A percentile compares a stretch with the other conserved stretches of the same genome.
phyloP scores from a whole-genome alignment of 64 coral and sea anemone genomes.

The Montipora efflorescens region DNA sequence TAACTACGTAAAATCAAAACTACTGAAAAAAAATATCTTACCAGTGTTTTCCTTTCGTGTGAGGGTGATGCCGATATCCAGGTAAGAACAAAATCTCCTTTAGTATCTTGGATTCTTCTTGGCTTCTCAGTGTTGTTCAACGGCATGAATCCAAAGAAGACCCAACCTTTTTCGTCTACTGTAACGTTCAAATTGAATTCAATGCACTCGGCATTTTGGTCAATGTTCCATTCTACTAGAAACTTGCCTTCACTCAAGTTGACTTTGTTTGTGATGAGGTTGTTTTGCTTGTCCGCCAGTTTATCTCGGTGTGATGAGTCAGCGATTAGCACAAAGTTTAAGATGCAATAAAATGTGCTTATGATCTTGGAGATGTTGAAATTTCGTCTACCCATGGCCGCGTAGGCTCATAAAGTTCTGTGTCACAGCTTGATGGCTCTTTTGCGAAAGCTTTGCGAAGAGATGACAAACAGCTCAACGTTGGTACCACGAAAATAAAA shows the following conservation, averaged over 20 bases:
- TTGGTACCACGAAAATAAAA: too few species aligned
- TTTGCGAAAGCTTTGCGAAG: too few species aligned
- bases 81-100: slow-evolving; percentile 56
- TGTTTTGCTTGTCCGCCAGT: background rate
- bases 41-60: background rate
- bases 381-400: too few species aligned
- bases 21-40: background rate
- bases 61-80: background rate
- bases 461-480: too few species aligned
- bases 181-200: slow-evolving; percentile 37
- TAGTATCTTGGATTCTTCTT: background rate
- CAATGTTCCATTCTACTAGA: slow-evolving; percentile 44
- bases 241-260: slow-evolving; percentile 8
- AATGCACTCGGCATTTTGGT: background rate
- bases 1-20: too few species aligned
- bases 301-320: background rate
- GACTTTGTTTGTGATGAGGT: background rate
- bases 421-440: too few species aligned
- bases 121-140: background rate
- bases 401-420: too few species aligned
- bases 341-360: background rate
- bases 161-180: slow-evolving; percentile 45
- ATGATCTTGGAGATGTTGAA: too few species aligned
- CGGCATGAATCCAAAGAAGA: slow-evolving; percentile 47
- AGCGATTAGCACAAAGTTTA: background rate